Evolutionary conservation across 2,888 invertebrate genomes (phyloP), one percentile per base, ranked within the genome.

Genomic region (Lasioglossum leucozonium): DNA sequence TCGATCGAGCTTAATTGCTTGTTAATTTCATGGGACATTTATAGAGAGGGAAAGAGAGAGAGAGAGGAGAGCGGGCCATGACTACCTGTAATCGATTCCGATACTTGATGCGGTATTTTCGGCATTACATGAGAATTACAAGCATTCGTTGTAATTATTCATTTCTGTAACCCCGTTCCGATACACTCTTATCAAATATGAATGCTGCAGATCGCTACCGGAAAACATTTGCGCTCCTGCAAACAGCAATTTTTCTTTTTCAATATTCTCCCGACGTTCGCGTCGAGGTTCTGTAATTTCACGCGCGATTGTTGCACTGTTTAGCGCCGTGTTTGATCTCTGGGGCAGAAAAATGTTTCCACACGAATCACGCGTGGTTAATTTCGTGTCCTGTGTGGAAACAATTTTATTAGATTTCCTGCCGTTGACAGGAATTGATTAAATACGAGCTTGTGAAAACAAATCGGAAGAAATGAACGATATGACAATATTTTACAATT

Each of bases 1-100:
- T 71, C 58, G 55, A 47, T 72, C 72, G 75, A 72, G 71, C 78
- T 82, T 74, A 89, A 89, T 89, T 86, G 79, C 72, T 42, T 62
- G 87, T 87, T 82, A 81, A 86, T 89, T 84, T 44, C 22, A 44
- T 62, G 55, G 30, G 65, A 40, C 30, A 77, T 85, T 74, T 72
- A 76, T 82, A 74, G 73, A 84, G n/a, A n/a, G 11, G 8, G n/a
- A 10, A 18, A 44, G 47, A 22, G 22, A 8, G 51, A 8, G 22
- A 22, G 2, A 22, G 22, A 22, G 51, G 10, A 3, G 13, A 67
- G 58, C 11, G n/a, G 51, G 42, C 34, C 69, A 11, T 69, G 58
- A 0, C 47, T 77, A 55, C 16, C n/a, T 34, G 62, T 62, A 74
- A 74, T 74, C 47, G 67, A 77, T 73, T 82, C 8, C 72, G 42